These are phyloP conservation scores for Phocides pigmalion DNA, from an alignment of 1,140 invertebrate genomes.

Conservation along the genomic window DNA sequence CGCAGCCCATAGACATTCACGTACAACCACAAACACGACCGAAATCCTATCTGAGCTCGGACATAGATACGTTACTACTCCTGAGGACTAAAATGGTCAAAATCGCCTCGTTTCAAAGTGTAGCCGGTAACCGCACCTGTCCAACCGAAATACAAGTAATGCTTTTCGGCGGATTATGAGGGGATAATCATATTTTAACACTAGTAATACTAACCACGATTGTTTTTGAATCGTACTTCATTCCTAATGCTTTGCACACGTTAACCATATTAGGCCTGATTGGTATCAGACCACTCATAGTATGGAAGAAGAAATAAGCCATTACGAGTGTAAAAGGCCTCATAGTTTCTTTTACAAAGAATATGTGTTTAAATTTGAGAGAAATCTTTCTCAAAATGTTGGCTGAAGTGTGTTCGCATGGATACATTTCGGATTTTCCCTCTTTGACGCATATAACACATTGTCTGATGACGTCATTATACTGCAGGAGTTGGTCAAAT, in stretches of 20 bases:
- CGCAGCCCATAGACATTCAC: too few species aligned
- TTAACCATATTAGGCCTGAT: constrained; percentile 86
- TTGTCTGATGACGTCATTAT: constrained; percentile 60
- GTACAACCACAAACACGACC: too few species aligned
- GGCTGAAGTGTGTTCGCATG: constrained; percentile 56
- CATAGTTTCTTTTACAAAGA: constrained; percentile 77
- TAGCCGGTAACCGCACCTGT: too few species aligned
- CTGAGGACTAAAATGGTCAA: too few species aligned
- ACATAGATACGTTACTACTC: too few species aligned
- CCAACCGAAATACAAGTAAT: too few species aligned
- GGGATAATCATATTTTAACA: too few species aligned
- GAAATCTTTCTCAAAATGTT: constrained; percentile 51
- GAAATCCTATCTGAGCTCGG: too few species aligned
- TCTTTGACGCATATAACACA: constrained; percentile 64
- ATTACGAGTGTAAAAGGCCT: constrained; percentile 82
- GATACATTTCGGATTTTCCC: constrained; percentile 39
- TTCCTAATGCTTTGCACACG: constrained; percentile 78
- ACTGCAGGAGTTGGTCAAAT: constrained; percentile 76
- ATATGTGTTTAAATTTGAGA: constrained; percentile 58
- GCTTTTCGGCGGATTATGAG: too few species aligned
- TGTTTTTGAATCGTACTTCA: constrained; percentile 69
- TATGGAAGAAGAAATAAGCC: constrained; percentile 83
- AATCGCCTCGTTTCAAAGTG: too few species aligned
- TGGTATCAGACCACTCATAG: constrained; percentile 81
- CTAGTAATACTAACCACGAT: constrained; percentile 65